Base-by-base conservation (phyloP, 2,888 invertebrate species). In the Synanthedon tipuliformis region DNA sequence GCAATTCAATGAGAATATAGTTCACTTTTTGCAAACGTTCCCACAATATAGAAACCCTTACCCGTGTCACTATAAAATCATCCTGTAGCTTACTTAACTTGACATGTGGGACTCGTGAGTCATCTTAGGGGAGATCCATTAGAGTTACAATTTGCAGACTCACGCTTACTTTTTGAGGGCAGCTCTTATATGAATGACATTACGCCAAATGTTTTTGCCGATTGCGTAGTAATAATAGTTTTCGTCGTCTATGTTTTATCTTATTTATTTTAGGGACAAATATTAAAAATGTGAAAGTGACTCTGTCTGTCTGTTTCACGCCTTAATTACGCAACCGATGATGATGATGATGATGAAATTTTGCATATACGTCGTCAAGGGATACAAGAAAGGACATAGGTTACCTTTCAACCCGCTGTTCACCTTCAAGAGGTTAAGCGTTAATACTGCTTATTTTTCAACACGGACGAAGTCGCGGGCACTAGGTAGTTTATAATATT, bases 121-220 rank as follows among this genome's bases (percentile, higher is more conserved):
- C 78, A 80, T 78, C 75, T 75, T 74, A 66, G 65, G 73, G 73
- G 72, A 66, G 73, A 75, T 81, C 81, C 81, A 81, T 85, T 83
- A 83, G 76, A 61, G 65, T 69, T 70, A 71, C 71, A 75, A 73
- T 75, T 75, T 76, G 80, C 76, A 72, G 71, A 78, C 66, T 85
- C 84, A 85, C 71, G 73, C 65, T 78, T 68, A 71, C 73, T 78
- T 81, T 80, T 78, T 75, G 75, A 70, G 71, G 71, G 66, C 64
- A 62, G 63, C 64, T 63, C 64, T 65, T 61, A 48, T 10, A 10
- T 48, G n/a, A 23, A 27, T 18, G 16, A 50, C 15, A 50, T 50
- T 49, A 49, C 45, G 45, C 45, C 11, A 45, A 45, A 45, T 15
- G 45, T 45, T 45, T 45, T 45, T 45, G 45, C 15, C 15, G 45